Conservation (phyloP, 2,888 invertebrate genomes). For the Lobophora halterata region DNA sequence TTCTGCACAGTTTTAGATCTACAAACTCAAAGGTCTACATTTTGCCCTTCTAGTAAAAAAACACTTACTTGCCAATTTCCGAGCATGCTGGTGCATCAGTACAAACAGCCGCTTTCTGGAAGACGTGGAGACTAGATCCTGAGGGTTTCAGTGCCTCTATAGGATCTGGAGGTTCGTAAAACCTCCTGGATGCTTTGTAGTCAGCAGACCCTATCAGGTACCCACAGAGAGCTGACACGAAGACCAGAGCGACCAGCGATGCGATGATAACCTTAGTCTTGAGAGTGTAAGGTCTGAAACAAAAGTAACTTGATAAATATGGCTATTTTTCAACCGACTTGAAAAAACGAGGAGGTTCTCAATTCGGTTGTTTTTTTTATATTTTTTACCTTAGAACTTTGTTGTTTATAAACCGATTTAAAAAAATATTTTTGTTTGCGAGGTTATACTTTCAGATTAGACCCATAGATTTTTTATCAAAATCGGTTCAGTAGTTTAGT, state of each 20-base stretch:
- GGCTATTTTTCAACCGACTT: too few species aligned
- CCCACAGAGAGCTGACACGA: constrained; percentile 59
- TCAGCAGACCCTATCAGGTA: constrained; percentile 57
- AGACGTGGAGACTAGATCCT: constrained; percentile 83
- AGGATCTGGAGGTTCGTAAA: constrained; percentile 83
- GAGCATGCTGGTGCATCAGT: constrained; percentile 89
- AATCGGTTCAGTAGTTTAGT: too few species aligned
- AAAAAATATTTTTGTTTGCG: too few species aligned
- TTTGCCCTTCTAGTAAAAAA: background rate
- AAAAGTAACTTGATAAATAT: too few species aligned
- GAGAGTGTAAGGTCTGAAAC: constrained; percentile 59
- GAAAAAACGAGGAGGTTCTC: too few species aligned
- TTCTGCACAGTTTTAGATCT: too few species aligned
- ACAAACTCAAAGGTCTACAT: background rate
- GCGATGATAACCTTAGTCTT: constrained; percentile 55
- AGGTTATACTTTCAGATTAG: too few species aligned
- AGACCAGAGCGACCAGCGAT: constrained; percentile 45
- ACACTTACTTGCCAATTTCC: constrained; percentile 86
- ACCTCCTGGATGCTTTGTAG: constrained; percentile 32
- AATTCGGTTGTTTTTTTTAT: too few species aligned
- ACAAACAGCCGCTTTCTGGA: constrained; percentile 87
- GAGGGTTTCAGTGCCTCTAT: constrained; percentile 83
- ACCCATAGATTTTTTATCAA: too few species aligned
- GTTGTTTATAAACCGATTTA: too few species aligned
- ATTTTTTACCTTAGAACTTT: too few species aligned